These are phyloP conservation scores for Matsumyia berberina DNA, from an alignment of 2,888 invertebrate species.

Conservation along the genomic window DNA sequence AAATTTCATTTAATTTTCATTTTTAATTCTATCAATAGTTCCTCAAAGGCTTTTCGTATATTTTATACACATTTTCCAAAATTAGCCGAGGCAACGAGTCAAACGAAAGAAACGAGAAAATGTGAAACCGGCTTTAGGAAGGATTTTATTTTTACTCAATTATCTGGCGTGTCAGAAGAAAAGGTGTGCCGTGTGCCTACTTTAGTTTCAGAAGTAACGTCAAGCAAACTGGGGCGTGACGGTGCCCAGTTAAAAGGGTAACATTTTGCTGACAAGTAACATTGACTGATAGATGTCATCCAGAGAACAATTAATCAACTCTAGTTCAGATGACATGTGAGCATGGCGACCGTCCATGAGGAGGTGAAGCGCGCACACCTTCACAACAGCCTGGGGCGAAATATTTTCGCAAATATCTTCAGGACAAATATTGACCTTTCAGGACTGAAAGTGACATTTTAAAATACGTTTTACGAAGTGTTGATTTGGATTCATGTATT, in stretches of 20 bases:
- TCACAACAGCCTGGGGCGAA: too few species aligned
- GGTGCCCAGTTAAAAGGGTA: neutral
- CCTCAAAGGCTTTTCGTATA: neutral
- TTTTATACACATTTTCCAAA: neutral
- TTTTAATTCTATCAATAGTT: conserved; percentile 30
- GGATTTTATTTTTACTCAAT: neutral
- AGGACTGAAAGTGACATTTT: too few species aligned
- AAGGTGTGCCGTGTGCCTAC: neutral
- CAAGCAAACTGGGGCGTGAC: neutral
- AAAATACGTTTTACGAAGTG: too few species aligned
- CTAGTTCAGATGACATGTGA: neutral
- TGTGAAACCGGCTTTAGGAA: neutral
- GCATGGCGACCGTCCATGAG: too few species aligned
- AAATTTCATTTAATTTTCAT: conserved; percentile 1
- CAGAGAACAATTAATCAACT: neutral
- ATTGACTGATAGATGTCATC: neutral
- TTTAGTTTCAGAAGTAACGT: neutral
- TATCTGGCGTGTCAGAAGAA: neutral
- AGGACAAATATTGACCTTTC: too few species aligned
- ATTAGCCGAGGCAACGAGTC: neutral
- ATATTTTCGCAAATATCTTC: too few species aligned
- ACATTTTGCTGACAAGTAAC: neutral
- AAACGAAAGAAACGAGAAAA: too few species aligned
- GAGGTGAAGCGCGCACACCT: too few species aligned
- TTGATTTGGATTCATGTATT: too few species aligned